Conservation (phyloP, 2,797 vertebrate species). For the Synaphobranchus kaupii region DNA sequence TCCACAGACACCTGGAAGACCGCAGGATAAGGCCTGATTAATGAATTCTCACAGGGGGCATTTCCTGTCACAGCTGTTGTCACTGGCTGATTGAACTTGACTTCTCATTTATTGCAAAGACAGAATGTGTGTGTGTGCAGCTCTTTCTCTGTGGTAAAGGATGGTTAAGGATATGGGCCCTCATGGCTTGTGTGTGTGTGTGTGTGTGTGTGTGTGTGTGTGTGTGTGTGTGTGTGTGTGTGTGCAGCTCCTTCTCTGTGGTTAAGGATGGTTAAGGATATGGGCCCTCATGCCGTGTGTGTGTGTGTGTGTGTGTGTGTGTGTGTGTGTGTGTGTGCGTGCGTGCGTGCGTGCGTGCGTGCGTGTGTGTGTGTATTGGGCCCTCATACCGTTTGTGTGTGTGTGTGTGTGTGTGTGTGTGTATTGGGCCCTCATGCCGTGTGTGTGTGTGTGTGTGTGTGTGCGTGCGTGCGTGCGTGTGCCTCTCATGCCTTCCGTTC, state of each 20-base stretch:
- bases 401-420: background rate
- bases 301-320: background rate
- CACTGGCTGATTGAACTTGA: too few relatives aligned
- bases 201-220: background rate
- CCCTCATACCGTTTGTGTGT: background rate
- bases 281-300: background rate
- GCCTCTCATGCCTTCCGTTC: background rate
- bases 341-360: background rate
- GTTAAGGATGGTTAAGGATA: background rate
- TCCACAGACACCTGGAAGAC: background rate
- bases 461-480: background rate
- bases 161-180: background rate
- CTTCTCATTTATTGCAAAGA: background rate
- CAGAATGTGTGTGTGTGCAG: background rate
- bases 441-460: background rate
- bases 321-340: background rate
- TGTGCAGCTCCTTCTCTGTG: too few relatives aligned
- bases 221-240: background rate
- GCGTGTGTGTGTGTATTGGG: background rate
- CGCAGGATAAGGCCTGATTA: background rate
- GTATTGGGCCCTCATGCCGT: background rate
- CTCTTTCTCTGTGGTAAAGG: background rate
- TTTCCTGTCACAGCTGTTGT: background rate
- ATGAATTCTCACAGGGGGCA: background rate
- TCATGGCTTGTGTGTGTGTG: background rate